These are phyloP conservation scores for Drosophila sechellia DNA, from an alignment of 1,140 invertebrate species.

Conservation along the genomic window DNA sequence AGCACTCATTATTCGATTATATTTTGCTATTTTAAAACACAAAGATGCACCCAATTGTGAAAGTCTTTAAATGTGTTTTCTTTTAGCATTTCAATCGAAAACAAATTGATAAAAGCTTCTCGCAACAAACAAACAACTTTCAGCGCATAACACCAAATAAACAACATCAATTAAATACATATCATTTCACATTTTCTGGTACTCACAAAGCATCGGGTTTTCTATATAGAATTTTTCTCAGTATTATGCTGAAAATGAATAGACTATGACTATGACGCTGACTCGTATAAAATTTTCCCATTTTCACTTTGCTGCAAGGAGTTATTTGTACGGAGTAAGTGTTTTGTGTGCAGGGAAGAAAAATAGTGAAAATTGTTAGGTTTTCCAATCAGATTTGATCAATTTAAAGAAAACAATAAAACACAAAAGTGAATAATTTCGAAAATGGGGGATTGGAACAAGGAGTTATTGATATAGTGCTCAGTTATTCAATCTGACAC, in stretches of 20 bases:
- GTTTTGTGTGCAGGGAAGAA: slow-evolving; percentile 10
- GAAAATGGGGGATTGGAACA: background rate
- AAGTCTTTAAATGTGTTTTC: slow-evolving; percentile 3
- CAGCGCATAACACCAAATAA: slow-evolving; percentile 34
- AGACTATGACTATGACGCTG: slow-evolving; percentile 73
- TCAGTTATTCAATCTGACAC: too few relatives aligned
- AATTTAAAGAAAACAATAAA: background rate
- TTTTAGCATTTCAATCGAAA: slow-evolving; percentile 30
- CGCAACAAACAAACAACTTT: slow-evolving; percentile 30
- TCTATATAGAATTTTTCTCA: slow-evolving; percentile 76
- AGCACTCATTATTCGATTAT: slow-evolving; percentile 37
- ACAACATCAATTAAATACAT: slow-evolving; percentile 32
- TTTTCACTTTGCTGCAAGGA: slow-evolving; percentile 58
- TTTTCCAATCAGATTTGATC: background rate
- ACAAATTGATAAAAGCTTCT: slow-evolving; percentile 24
- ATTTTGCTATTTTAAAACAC: slow-evolving; percentile 13
- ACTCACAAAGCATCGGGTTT: slow-evolving; percentile 78
- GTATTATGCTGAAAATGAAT: slow-evolving; percentile 76
- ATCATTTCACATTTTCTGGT: slow-evolving; percentile 13
- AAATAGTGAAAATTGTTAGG: slow-evolving; percentile 1
- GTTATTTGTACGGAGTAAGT: slow-evolving; percentile 1
- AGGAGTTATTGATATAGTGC: too few relatives aligned
- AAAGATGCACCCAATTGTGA: slow-evolving; percentile 14
- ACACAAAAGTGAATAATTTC: background rate
- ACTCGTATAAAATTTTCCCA: slow-evolving; percentile 57